These are phyloP conservation scores for Hylaea fasciaria DNA, from an alignment of 2,888 invertebrate species.

Conservation along the genomic window DNA sequence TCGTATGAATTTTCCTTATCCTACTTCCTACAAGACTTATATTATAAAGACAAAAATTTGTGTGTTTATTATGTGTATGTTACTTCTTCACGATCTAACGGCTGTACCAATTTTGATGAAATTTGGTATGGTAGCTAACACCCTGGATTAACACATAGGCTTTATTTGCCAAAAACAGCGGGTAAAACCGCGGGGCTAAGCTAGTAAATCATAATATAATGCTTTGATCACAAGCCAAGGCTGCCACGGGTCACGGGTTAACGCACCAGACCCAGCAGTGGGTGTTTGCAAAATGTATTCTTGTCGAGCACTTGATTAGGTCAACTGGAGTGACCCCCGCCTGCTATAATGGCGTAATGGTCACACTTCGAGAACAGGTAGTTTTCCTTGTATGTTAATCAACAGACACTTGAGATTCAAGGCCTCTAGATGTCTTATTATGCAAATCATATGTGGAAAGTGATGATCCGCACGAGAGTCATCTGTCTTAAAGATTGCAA, in stretches of 20 bases:
- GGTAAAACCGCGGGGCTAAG: too few species aligned
- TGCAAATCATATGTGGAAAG: neutral
- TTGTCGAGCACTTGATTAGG: slow-evolving; percentile 37
- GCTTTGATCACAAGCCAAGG: slow-evolving; percentile 5
- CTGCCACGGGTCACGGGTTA: slow-evolving; percentile 26
- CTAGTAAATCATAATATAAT: slow-evolving; percentile 7
- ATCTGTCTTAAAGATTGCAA: too few species aligned
- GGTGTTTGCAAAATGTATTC: slow-evolving; percentile 40
- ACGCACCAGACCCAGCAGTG: slow-evolving; percentile 29
- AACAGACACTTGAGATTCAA: slow-evolving; percentile 9
- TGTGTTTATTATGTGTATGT: too few species aligned
- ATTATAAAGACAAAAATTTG: too few species aligned
- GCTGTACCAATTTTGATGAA: too few species aligned
- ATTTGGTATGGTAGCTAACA: too few species aligned
- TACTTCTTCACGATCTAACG: too few species aligned
- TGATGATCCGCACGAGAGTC: too few species aligned
- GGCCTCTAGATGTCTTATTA: slow-evolving; percentile 3
- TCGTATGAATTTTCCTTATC: too few species aligned
- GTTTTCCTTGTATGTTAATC: slow-evolving; percentile 27
- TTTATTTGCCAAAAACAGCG: too few species aligned
- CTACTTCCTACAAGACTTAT: too few species aligned
- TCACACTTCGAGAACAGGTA: slow-evolving; percentile 23
- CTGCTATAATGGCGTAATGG: slow-evolving; percentile 22
- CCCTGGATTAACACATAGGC: too few species aligned
- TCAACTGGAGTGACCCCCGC: slow-evolving; percentile 40